Percentiles rank a stretch among this genome's conserved stretches.
These are phyloP conservation scores for Luidia sarsii DNA, from an alignment of 53 echinoderm and acorn worm genomes.

Conservation along the genomic window DNA sequence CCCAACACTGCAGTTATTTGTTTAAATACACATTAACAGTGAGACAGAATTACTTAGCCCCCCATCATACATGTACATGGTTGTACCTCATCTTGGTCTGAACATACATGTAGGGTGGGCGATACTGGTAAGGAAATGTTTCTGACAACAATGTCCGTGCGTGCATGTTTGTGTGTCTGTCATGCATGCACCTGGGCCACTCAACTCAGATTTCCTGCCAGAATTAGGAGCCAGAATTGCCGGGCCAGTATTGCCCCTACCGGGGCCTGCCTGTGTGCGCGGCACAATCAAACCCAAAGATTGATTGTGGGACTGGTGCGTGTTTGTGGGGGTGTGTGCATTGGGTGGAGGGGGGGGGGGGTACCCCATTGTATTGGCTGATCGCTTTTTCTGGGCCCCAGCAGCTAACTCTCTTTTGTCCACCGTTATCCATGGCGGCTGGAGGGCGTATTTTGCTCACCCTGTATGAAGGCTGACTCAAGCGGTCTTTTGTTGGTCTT, in stretches of 20 bases:
- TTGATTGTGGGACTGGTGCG: conserved; percentile 23
- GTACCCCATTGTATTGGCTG: conserved; percentile 25
- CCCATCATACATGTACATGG: too few species aligned
- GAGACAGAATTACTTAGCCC: too few species aligned
- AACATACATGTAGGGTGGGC: too few species aligned
- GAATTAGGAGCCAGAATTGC: conserved; percentile 28
- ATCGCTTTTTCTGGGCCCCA: conserved; percentile 55
- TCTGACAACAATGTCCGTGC: too few species aligned
- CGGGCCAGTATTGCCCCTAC: background rate
- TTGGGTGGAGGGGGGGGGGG: too few species aligned
- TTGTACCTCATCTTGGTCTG: too few species aligned
- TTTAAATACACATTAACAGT: too few species aligned
- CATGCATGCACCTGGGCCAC: conserved; percentile 25
- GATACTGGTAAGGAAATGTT: too few species aligned
- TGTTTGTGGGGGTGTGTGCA: too few species aligned
- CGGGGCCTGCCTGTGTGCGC: conserved; percentile 11
- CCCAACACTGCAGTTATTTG: too few species aligned
- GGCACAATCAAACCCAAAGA: conserved; percentile 43
- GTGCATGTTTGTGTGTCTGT: background rate
- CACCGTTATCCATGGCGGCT: conserved; percentile 6
- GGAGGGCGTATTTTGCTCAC: conserved; percentile 47
- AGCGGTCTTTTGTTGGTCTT: conserved; percentile 31
- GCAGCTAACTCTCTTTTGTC: conserved; percentile 35
- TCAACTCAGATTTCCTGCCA: background rate
- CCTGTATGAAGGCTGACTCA: conserved; percentile 28